Evolutionary conservation across 2,888 invertebrate species (phyloP), one percentile per base, ranked within the genome.

Genomic region (Agonum fuliginosum): DNA sequence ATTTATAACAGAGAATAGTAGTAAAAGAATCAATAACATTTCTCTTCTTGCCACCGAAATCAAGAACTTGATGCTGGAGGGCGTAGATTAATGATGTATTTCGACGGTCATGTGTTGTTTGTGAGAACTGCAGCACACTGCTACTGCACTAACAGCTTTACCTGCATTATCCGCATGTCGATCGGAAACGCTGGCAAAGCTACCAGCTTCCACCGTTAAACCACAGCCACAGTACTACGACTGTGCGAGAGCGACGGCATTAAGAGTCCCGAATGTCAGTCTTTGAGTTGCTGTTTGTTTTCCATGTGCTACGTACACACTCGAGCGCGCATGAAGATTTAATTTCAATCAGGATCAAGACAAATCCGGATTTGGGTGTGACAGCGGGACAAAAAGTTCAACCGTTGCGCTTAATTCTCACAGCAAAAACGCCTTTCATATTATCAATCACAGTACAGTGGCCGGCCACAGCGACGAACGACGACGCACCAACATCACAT

Each of bases 321-420:
- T 43, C 48, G 27, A 70, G 30, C 46, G 70, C 30, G 24, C 70
- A 70, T 20, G 70, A 70, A 70, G 70, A 70, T 70, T 70, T 70
- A 70, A 70, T 70, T 70, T 70, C 70, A 70, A 70, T 70, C 70
- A 70, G 70, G 70, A 70, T 70, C 70, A 70, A 70, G 70, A 70
- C 70, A 70, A 70, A 70, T 70, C 70, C 70, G 70, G 70, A 70
- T 70, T 70, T 70, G 70, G 70, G 70, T 70, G 69, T 27, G 70
- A 70, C 70, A 48, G 70, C 46, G 30, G 27, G 30, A 46, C 70
- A 70, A 70, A 70, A 70, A 48, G 27, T 46, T 48, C 46, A 69
- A 70, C 70, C 70, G 70, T 70, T 43, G 17, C 30, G 70, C 70
- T 70, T 70, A 70, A 48, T 48, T 70, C 70, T 10, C 70, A 24